Base-by-base conservation (phyloP, 2,113 vertebrate species). In the Thunnus maccoyii region DNA sequence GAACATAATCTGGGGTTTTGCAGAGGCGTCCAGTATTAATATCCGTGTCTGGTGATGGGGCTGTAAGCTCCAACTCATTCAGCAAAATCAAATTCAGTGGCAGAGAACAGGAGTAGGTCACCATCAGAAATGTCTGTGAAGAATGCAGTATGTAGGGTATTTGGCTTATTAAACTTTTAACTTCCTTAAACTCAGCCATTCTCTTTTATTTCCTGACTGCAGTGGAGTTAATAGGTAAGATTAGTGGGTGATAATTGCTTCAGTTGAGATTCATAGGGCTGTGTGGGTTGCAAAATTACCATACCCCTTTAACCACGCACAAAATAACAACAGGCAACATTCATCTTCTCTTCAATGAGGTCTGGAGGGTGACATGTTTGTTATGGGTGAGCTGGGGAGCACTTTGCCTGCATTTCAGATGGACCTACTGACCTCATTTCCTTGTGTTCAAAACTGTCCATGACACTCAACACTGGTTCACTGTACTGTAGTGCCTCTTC, bases 341-440 rank as follows among this genome's bases (percentile, higher is more conserved):
- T 30, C 27, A 4, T 4, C 25, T 56, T 36, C 27, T 57, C 17
- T 58, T 44, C 52, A 70, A 1, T 44, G 14, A 18, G 36, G 4
- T 66, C 18, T 32, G 0, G 9, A 20, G 51, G 52, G 15, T 57
- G 18, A 30, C 6, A 46, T 27, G 6, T 18, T 9, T 3, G 27
- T 30, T 30, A 3, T 16, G 16, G 16, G 14, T 50, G 36, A 32
- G 14, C 50, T 55, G 36, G n/a, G 56, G 36, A 56, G 76, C 68
- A 18, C n/a, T 18, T 36, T 10, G 18, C 25, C 44, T 64, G 58
- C 60, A 15, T 41, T 41, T 50, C 58, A 71, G 67, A 82, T 76
- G 72, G 20, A 64, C 80, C 65, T 5, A 14, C 65, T 76, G 65
- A 76, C 61, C 80, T 76, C 44, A 76, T 76, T 82, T 64, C 65